A percentile compares a stretch with the other conserved stretches of the same genome.
Evolutionary conservation across 2,797 vertebrate species (phyloP).

Genomic region (Clangula hyemalis): DNA sequence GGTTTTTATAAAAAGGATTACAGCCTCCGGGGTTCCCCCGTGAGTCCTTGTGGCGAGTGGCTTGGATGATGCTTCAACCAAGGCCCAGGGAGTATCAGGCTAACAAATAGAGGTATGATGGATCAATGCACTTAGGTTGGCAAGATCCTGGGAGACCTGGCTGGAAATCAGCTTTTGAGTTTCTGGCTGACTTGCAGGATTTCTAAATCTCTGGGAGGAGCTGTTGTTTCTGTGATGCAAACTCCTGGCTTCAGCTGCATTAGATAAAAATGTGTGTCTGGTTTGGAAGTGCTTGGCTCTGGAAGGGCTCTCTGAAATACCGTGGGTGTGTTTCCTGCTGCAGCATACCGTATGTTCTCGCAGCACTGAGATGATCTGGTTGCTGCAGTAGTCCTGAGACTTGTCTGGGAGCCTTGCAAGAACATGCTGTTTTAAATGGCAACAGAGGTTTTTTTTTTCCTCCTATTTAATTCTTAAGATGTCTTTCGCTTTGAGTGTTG

Average conservation of each 20-base stretch:
- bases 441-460: background rate
- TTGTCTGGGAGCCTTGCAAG: background rate
- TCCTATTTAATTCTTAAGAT: background rate
- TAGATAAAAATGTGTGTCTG: conserved; percentile 22
- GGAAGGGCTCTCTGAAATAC: background rate
- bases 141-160: background rate
- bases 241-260: background rate
- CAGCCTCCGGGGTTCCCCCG: background rate
- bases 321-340: conserved; percentile 32
- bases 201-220: conserved; percentile 49
- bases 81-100: background rate
- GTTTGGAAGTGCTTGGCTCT: conserved; percentile 32
- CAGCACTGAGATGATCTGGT: background rate
- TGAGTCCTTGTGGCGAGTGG: background rate
- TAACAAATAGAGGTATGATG: background rate
- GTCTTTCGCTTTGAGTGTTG: background rate
- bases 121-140: background rate
- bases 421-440: background rate
- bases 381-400: background rate
- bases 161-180: background rate
- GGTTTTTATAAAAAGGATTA: background rate
- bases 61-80: background rate
- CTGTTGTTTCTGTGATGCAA: conserved; percentile 27
- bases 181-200: conserved; percentile 13
- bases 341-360: conserved; percentile 13